A percentile compares a stretch with the other conserved stretches of the same genome.
Conservation (phyloP, 2,797 vertebrate genomes). For the Crypturellus tataupa region DNA sequence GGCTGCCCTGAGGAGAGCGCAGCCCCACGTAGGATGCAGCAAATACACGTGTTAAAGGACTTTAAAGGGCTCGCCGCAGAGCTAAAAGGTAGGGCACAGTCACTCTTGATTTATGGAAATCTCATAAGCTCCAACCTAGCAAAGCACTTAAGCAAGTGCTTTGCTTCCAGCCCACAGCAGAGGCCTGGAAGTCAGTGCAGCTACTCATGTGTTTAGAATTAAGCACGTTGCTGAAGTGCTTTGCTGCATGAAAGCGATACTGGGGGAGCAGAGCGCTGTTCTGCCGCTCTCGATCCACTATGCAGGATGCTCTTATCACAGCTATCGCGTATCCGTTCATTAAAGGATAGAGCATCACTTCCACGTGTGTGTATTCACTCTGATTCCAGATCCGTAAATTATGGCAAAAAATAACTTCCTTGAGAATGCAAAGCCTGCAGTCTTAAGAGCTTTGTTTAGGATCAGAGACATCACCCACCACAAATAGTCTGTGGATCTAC, state of each 20-base stretch:
- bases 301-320: neutral
- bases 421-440: neutral
- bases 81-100: neutral
- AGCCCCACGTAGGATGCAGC: neutral
- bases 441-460: slow-evolving; percentile 36
- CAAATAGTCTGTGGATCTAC: neutral
- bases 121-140: neutral
- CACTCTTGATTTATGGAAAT: neutral
- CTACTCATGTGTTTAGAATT: neutral
- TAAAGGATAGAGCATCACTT: neutral
- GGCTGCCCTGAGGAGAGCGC: neutral
- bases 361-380: neutral
- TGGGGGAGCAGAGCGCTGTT: neutral
- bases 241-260: neutral
- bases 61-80: neutral
- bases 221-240: neutral
- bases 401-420: neutral
- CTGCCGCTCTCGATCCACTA: neutral
- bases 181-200: neutral
- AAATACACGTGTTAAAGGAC: neutral
- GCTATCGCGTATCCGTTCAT: neutral
- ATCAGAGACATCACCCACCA: slow-evolving; percentile 27
- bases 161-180: neutral
- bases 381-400: neutral
- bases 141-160: neutral